A percentile compares a stretch with the other conserved stretches of the same genome.
Evolutionary conservation across 2,888 invertebrate species (phyloP).

Genomic region (Coleophora deauratella): DNA sequence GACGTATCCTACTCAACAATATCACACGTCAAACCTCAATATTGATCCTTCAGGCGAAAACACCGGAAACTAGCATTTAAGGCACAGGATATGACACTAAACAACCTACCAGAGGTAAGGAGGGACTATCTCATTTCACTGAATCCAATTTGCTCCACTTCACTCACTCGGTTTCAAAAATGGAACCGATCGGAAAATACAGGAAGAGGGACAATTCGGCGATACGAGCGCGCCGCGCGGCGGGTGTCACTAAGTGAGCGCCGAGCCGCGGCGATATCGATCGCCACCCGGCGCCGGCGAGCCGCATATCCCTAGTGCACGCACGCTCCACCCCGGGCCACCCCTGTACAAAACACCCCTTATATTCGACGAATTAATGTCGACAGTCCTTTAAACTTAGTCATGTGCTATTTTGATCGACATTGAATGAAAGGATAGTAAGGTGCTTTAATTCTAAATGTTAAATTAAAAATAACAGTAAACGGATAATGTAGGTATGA

Average conservation of each 20-base stretch:
- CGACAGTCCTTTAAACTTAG: slow-evolving; percentile 3
- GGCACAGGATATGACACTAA: background rate
- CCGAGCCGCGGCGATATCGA: slow-evolving; percentile 49
- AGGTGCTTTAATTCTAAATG: no score
- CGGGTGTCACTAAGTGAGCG: slow-evolving; percentile 46
- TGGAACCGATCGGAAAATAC: slow-evolving; percentile 22
- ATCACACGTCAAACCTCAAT: slow-evolving; percentile 40
- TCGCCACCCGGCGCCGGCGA: slow-evolving; percentile 66
- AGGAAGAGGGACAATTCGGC: slow-evolving; percentile 3
- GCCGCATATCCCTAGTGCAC: slow-evolving; percentile 68
- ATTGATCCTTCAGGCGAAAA: slow-evolving; percentile 40
- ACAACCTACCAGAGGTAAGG: slow-evolving; percentile 36
- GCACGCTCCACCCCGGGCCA: slow-evolving; percentile 58
- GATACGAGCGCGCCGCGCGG: slow-evolving; percentile 50
- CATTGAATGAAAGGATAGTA: no score
- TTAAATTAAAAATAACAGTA: no score
- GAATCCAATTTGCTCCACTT: slow-evolving; percentile 40
- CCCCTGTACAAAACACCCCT: slow-evolving; percentile 38
- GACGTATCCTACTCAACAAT: slow-evolving; percentile 28
- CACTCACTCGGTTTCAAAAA: slow-evolving; percentile 38
- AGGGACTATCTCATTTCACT: slow-evolving; percentile 58
- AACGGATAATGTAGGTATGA: no score
- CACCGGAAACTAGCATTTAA: slow-evolving; percentile 25
- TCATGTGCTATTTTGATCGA: no score
- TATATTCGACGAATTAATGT: slow-evolving; percentile 26